phyloP scores from a whole-genome alignment of 2,888 invertebrate genomes.

The Apodemia zela region DNA sequence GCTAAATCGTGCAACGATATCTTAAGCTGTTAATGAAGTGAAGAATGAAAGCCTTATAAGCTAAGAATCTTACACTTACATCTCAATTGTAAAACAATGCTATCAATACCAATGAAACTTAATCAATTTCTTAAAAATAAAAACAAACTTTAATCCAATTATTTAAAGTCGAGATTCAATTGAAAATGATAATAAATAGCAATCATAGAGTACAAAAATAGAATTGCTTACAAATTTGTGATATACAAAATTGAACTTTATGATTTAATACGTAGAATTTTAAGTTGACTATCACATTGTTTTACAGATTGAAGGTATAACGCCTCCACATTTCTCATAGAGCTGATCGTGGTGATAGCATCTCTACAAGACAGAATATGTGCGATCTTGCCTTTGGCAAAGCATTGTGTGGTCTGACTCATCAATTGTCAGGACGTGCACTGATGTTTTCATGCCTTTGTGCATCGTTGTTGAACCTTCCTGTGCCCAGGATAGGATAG shows the following conservation, averaged over 20 bases:
- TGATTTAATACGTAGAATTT: constrained; percentile 34
- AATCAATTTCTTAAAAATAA: constrained; percentile 29
- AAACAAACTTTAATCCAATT: constrained; percentile 34
- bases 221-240: constrained; percentile 26
- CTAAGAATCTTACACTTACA: constrained; percentile 52
- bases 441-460: no score
- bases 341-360: constrained; percentile 45
- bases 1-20: background rate
- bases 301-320: constrained; percentile 52
- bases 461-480: no score
- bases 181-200: constrained; percentile 33
- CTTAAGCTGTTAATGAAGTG: constrained; percentile 28
- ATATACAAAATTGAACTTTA: constrained; percentile 36
- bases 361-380: constrained; percentile 54
- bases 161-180: constrained; percentile 34
- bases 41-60: constrained; percentile 57
- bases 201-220: constrained; percentile 34
- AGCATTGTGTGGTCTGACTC: constrained; percentile 39
- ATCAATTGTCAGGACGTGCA: constrained; percentile 18
- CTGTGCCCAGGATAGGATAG: no score
- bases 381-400: constrained; percentile 45
- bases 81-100: constrained; percentile 70
- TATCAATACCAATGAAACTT: constrained; percentile 46
- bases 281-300: constrained; percentile 40
- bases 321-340: constrained; percentile 54